Conservation (phyloP, 2,113 vertebrate genomes). For the Sphaerodactylus townsendi region DNA sequence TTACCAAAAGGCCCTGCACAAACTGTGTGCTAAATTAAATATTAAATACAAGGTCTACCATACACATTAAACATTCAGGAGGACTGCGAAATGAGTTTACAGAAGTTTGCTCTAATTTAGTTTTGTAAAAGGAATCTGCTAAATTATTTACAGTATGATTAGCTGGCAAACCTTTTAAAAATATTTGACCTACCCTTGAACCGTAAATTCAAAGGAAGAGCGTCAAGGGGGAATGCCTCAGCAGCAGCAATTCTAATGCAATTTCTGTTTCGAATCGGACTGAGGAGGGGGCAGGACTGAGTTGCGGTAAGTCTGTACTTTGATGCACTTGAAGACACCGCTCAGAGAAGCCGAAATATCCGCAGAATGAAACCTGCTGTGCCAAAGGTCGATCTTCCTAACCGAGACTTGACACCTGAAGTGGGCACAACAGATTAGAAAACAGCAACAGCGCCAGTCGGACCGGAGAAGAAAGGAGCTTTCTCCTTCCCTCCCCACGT, state of each 20-base stretch:
- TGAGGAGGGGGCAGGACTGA: not conserved
- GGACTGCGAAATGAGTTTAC: not conserved
- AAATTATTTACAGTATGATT: not conserved
- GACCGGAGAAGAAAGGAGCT: not conserved
- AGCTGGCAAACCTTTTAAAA: not conserved
- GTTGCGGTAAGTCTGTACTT: too few relatives aligned
- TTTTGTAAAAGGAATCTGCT: not conserved
- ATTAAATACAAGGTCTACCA: not conserved
- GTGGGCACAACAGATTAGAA: too few relatives aligned
- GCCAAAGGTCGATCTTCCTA: too few relatives aligned
- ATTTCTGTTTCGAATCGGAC: not conserved
- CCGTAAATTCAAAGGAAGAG: not conserved
- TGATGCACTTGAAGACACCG: too few relatives aligned
- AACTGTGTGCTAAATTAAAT: too few relatives aligned
- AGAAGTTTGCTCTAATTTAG: not conserved
- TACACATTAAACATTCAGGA: not conserved
- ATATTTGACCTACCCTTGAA: not conserved
- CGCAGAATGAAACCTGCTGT: too few relatives aligned
- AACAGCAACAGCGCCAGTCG: not conserved
- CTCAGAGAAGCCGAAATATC: too few relatives aligned
- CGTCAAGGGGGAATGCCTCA: not conserved
- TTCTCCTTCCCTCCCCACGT: not conserved
- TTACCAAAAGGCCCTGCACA: too few relatives aligned
- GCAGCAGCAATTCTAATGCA: not conserved
- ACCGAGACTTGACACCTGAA: too few relatives aligned